Conservation (phyloP, 2,797 vertebrate species). For the Lindbergichthys nudifrons region DNA sequence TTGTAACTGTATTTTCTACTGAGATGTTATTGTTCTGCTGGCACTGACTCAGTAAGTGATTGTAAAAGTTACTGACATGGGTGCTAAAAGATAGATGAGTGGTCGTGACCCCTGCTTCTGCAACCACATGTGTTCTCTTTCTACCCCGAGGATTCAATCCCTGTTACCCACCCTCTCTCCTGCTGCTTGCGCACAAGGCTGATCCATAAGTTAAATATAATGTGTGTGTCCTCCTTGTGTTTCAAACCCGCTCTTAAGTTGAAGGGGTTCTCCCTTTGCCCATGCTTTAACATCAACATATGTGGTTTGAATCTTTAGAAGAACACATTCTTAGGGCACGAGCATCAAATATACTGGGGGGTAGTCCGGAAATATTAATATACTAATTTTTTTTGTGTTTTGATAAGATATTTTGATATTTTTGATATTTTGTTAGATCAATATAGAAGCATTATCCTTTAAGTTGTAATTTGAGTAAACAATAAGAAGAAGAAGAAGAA, state of each 20-base stretch:
- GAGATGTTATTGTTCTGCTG: constrained; percentile 41
- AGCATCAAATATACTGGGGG: not conserved
- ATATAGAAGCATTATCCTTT: constrained; percentile 5
- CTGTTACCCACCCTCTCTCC: constrained; percentile 22
- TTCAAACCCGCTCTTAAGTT: no score
- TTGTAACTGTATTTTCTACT: constrained; percentile 24
- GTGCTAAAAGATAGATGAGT: constrained; percentile 55
- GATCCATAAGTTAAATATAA: no score
- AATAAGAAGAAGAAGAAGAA: constrained; percentile 38
- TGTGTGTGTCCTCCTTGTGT: no score
- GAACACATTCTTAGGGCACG: not conserved
- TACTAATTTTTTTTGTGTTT: not conserved
- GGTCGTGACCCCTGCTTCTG: constrained; percentile 56
- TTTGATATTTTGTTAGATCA: no score
- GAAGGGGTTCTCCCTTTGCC: no score
- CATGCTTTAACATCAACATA: no score
- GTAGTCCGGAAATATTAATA: not conserved
- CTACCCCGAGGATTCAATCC: constrained; percentile 59
- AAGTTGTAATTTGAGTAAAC: not conserved
- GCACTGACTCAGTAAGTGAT: constrained; percentile 58
- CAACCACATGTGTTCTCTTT: constrained; percentile 65
- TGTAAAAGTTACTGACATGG: constrained; percentile 67
- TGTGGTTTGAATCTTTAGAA: not conserved
- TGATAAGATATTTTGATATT: constrained; percentile 21
- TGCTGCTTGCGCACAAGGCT: constrained; percentile 17